Evolutionary conservation across 2,113 vertebrate species (phyloP), one percentile per base, ranked within the genome.

Genomic region (Chamaetylas fuelleborni): DNA sequence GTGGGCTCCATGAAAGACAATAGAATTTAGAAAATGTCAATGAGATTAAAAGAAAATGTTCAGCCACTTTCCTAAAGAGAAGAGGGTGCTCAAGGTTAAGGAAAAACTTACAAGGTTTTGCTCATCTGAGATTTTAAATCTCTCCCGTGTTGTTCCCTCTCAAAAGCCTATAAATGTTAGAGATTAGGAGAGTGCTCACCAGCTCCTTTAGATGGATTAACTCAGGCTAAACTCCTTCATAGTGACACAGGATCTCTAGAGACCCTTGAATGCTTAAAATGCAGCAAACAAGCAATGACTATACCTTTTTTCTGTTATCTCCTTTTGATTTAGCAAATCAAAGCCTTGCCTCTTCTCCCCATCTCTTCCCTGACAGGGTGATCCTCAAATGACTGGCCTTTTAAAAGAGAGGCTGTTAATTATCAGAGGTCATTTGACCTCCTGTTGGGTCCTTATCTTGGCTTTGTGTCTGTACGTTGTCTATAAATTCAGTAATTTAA

Each of bases 21-120:
- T 12, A 77, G 64, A 88, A 86, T 92, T 92, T 91, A 74, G 71
- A 93, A 96, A 92, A 90, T 54, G 50, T 58, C 15, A 20, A 6
- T 0, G 11, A 70, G 74, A 92, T 90, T 80, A 87, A 86, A 81
- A 85, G 34, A 19, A 87, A 79, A 87, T 62, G 40, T 33, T 79
- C 31, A 72, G 20, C 12, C 53, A 53, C 43, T 79, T 65, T 76
- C 36, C 40, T 79, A 38, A 90, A 86, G 57, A 76, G 43, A 92
- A 81, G 54, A 50, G 7, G 4, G 10, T 67, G 36, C 33, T 93
- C 36, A 87, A 72, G 84, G 84, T 92, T 84, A 91, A 93, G 61
- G 13, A 31, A 56, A 53, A 23, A 70, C 64, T 78, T 91, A 48
- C 53, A 85, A 79, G 22, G 15, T 65, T 92, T 88, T 95, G n/a